Evolutionary conservation across 2,113 vertebrate genomes (phyloP).

Genomic region (Cottus gobio): DNA sequence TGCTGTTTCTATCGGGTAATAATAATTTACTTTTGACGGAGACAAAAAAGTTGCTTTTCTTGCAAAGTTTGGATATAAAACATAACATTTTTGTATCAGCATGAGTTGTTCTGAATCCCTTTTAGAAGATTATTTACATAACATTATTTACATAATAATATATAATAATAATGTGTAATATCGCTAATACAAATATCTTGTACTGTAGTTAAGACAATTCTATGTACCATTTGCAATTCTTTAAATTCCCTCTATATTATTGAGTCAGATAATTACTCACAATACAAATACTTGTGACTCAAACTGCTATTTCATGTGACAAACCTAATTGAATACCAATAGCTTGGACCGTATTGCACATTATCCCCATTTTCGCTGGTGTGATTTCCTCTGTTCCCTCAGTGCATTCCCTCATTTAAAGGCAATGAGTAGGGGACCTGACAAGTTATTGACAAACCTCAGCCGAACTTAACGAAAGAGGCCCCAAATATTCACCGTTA

Average conservation of each 20-base stretch:
- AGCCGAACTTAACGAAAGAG: conserved; percentile 68
- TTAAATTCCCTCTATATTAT: neutral
- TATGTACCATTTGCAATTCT: neutral
- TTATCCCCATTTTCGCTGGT: neutral
- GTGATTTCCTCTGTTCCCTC: neutral
- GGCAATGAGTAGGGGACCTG: conserved; percentile 28
- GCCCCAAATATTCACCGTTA: conserved; percentile 68
- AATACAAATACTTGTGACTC: neutral
- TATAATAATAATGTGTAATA: neutral
- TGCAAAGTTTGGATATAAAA: neutral
- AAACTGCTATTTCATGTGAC: conserved; percentile 15
- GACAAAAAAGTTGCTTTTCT: neutral
- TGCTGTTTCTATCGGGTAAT: neutral
- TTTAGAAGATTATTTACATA: neutral
- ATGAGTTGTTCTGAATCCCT: too few relatives aligned
- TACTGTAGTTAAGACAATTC: neutral
- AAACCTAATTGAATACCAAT: neutral
- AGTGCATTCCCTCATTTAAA: conserved; percentile 43
- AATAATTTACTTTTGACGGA: neutral
- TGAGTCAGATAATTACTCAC: neutral
- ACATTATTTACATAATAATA: neutral
- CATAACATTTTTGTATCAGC: too few relatives aligned
- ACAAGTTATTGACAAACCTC: conserved; percentile 69
- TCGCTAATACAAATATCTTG: neutral
- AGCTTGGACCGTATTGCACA: neutral